These are phyloP conservation scores for Lamellibrachia satsuma DNA, from an alignment of 2,888 invertebrate genomes.

Conservation along the genomic window DNA sequence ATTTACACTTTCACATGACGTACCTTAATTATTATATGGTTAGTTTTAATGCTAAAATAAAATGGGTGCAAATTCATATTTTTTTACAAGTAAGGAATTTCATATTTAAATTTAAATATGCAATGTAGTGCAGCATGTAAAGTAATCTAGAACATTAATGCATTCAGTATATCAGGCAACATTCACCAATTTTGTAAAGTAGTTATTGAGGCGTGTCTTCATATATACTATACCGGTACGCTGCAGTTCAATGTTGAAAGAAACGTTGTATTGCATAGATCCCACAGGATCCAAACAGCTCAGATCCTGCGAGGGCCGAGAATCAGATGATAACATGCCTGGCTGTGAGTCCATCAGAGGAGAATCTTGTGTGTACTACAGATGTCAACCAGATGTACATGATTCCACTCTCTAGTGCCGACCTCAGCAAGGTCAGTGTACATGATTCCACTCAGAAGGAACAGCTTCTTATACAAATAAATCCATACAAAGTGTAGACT, in stretches of 20 bases:
- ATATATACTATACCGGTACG: not conserved
- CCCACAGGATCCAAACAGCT: slow-evolving; percentile 61
- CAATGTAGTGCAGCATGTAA: not conserved
- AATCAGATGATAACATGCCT: slow-evolving; percentile 61
- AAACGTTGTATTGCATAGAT: slow-evolving; percentile 49
- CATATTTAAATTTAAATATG: too few relatives aligned
- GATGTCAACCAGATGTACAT: slow-evolving; percentile 67
- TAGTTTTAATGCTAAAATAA: too few relatives aligned
- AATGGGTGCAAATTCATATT: too few relatives aligned
- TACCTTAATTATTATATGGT: too few relatives aligned
- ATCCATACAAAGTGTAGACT: too few relatives aligned
- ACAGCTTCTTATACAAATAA: too few relatives aligned
- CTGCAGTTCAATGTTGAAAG: not conserved
- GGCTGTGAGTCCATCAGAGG: slow-evolving; percentile 67
- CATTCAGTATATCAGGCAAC: not conserved
- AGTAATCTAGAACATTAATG: not conserved
- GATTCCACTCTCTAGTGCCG: slow-evolving; percentile 65
- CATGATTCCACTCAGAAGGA: slow-evolving; percentile 49
- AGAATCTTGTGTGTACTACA: slow-evolving; percentile 67
- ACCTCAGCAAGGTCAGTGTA: slow-evolving; percentile 63
- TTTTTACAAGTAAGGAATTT: too few relatives aligned
- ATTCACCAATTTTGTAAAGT: not conserved
- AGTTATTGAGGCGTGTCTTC: not conserved
- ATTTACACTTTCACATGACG: too few relatives aligned
- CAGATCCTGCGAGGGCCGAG: slow-evolving; percentile 59